Base-by-base conservation (phyloP, 2,888 invertebrate genomes). In the Megamerina dolium region DNA sequence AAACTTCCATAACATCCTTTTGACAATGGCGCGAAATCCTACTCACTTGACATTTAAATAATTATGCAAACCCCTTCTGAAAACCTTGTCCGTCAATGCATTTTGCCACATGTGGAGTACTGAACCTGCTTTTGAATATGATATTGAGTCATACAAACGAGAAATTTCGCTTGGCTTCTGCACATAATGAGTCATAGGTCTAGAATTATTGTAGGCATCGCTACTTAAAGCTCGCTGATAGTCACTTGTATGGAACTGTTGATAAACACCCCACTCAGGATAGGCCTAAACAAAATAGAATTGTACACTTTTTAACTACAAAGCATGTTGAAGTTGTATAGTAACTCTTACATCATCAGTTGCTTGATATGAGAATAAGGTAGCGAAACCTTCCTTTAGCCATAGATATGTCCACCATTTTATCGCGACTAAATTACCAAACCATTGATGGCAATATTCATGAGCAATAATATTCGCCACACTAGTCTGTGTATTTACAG, bases 121-220 rank as follows among this genome's bases (percentile, higher is more conserved):
- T 0, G 87, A 83, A 8, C 90, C 87, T 12, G 91, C 87, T 80
- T 94, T 94, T 27, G 81, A 82, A 63, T 94, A 94, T 0, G 91
- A 88, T 52, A 94, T 89, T 36, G 82, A 77, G 60, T 90, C 88
- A 55, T 90, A 90, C 12, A 87, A 85, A 51, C 83, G 82, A 37
- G 80, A 80, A 38, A 92, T 89, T 67, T 91, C 88, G 44, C 81
- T 82, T 0, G 91, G 91, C 59, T 86, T 82, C 20, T 83, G 80
- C 3, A 93, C 90, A 59, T 83, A 80, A 10, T 87, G 80, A 0
- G 84, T 86, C 60, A 92, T 84, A 42, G 87, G 86, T 60, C 90
- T 87, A 0, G 87, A 85, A 0, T 81, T 79, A 31, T 81, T 78
- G 31, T 83, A 71, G 2, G 85, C 84, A 59, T 92, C 92, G 19